Evolutionary conservation across 2,113 vertebrate genomes (phyloP).

Genomic region (Todiramphus saurophagus): DNA sequence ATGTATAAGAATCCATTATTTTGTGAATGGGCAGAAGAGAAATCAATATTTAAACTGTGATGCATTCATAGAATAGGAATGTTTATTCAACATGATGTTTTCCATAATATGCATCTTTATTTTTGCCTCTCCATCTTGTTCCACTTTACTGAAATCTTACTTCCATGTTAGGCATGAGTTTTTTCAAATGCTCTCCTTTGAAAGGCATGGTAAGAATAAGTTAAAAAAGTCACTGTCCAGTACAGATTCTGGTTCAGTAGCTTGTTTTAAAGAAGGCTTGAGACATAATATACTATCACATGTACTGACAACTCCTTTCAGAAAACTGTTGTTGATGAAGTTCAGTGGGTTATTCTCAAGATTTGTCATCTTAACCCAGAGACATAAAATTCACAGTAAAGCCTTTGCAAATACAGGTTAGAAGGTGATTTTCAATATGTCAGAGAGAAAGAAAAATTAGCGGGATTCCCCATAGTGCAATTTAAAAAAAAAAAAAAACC

Average conservation of each 20-base stretch:
- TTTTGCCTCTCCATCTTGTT: background rate
- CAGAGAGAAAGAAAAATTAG: background rate
- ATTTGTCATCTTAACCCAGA: background rate
- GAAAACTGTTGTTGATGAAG: background rate
- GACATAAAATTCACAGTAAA: background rate
- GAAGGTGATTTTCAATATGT: background rate
- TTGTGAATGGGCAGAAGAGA: background rate
- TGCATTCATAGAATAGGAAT: background rate
- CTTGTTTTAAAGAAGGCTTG: background rate
- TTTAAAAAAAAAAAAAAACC: background rate
- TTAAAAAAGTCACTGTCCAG: background rate
- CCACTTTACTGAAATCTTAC: background rate
- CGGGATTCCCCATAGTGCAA: background rate
- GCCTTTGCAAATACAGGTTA: background rate
- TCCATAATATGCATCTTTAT: background rate
- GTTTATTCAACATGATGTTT: background rate
- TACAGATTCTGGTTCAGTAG: background rate
- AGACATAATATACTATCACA: background rate
- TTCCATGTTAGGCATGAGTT: background rate
- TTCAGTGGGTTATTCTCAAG: background rate
- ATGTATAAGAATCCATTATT: background rate
- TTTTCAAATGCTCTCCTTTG: background rate
- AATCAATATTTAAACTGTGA: background rate
- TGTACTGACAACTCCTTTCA: background rate
- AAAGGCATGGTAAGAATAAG: background rate